phyloP scores from a whole-genome alignment of 2,888 invertebrate species.

The Linyphia triangularis region DNA sequence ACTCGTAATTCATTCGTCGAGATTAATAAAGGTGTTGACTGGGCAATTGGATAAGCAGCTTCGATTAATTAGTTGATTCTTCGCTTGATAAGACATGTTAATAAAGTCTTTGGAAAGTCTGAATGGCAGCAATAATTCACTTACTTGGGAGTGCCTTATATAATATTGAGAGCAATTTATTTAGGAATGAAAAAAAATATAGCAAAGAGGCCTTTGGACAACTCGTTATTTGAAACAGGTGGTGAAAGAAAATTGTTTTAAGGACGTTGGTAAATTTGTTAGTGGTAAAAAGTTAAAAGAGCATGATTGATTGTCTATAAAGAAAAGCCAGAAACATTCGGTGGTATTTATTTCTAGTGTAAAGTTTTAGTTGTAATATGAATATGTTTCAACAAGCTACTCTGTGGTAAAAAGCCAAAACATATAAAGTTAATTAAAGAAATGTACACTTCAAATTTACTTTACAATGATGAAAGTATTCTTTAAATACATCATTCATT shows the following conservation, averaged over 20 bases:
- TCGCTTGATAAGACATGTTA: conserved; percentile 6
- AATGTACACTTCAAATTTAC: too few relatives aligned
- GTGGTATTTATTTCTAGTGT: too few relatives aligned
- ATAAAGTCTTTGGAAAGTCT: neutral
- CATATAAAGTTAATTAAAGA: too few relatives aligned
- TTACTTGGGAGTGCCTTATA: neutral
- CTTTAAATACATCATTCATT: too few relatives aligned
- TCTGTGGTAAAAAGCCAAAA: too few relatives aligned
- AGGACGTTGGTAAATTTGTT: too few relatives aligned
- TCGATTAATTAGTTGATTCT: conserved; percentile 33
- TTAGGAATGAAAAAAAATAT: neutral
- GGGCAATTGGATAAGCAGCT: conserved; percentile 2
- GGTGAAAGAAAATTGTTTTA: neutral
- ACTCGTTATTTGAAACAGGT: neutral
- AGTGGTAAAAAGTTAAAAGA: too few relatives aligned
- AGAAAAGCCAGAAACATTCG: too few relatives aligned
- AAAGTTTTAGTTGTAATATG: too few relatives aligned
- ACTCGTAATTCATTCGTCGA: neutral
- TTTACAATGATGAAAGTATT: too few relatives aligned
- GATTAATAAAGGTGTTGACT: conserved; percentile 24
- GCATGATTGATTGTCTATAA: too few relatives aligned
- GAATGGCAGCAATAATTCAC: neutral
- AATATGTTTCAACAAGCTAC: too few relatives aligned
- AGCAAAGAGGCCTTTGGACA: neutral
- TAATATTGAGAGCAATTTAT: neutral